phyloP scores from a whole-genome alignment of 2,113 vertebrate genomes.

The Geothlypis trichas region DNA sequence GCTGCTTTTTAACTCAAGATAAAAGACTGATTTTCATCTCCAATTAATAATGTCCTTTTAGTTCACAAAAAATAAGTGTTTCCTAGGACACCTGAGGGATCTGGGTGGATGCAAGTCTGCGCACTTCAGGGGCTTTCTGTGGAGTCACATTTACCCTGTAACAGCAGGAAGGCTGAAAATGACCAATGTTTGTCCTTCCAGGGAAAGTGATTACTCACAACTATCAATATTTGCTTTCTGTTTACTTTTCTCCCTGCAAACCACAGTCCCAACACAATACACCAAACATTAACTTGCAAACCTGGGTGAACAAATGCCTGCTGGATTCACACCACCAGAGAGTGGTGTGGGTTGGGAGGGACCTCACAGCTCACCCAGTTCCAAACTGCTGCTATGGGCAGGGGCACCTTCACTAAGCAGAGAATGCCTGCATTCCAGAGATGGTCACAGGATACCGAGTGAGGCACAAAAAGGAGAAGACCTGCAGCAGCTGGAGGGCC shows the following conservation, averaged over 20 bases:
- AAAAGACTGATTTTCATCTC: background rate
- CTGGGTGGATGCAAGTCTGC: background rate
- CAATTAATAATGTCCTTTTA: background rate
- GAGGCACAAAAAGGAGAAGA: background rate
- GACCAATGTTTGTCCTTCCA: background rate
- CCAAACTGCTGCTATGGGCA: background rate
- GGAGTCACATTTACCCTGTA: background rate
- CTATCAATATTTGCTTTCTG: background rate
- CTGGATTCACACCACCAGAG: background rate
- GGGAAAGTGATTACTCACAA: background rate
- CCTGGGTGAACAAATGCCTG: background rate
- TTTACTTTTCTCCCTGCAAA: background rate
- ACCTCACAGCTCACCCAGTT: background rate
- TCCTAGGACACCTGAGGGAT: background rate
- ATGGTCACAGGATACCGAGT: background rate
- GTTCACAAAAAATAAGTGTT: background rate
- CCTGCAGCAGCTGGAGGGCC: background rate
- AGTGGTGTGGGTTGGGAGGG: background rate
- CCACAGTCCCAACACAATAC: background rate
- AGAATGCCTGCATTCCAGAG: background rate
- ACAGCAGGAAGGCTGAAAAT: background rate
- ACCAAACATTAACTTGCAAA: background rate
- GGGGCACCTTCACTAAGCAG: background rate
- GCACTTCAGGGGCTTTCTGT: background rate
- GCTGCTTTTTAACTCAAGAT: background rate